Percentiles rank a stretch among this genome's conserved stretches.
These are phyloP conservation scores for Philhelius pedissequus DNA, from an alignment of 2,888 invertebrate species.

Conservation along the genomic window DNA sequence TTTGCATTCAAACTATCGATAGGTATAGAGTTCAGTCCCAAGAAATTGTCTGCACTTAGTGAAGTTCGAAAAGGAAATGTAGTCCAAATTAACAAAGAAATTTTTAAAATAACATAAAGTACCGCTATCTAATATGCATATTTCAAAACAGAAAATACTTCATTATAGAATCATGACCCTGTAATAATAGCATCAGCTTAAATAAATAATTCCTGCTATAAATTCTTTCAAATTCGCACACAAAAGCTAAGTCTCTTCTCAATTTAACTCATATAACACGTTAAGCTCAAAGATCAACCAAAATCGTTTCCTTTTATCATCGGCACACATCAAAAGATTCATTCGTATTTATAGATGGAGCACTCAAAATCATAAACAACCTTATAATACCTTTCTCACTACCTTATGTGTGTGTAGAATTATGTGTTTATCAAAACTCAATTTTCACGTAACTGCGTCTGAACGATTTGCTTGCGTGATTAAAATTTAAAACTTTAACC, in stretches of 20 bases:
- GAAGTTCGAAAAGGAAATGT: too few relatives aligned
- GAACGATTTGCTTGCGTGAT: conserved; percentile 21
- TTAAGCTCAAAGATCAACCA: not conserved
- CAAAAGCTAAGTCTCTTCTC: not conserved
- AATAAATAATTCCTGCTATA: too few relatives aligned
- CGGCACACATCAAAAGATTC: not conserved
- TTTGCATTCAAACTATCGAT: too few relatives aligned
- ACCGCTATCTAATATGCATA: too few relatives aligned
- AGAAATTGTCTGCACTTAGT: too few relatives aligned
- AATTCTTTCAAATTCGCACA: not conserved
- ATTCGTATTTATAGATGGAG: not conserved
- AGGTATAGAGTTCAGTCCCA: too few relatives aligned
- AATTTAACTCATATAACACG: not conserved
- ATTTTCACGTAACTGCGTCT: conserved; percentile 3
- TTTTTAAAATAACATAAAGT: too few relatives aligned
- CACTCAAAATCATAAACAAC: not conserved
- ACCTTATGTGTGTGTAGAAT: not conserved
- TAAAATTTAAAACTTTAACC: conserved; percentile 15
- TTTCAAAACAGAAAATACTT: too few relatives aligned
- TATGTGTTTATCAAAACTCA: conserved; percentile 7
- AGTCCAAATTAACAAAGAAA: too few relatives aligned
- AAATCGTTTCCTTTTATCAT: not conserved
- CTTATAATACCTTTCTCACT: not conserved
- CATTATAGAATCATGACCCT: too few relatives aligned
- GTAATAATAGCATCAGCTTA: too few relatives aligned